A percentile compares a stretch with the other conserved stretches of the same genome.
These are phyloP conservation scores for Origma solitaria DNA, from an alignment of 2,113 vertebrate genomes.

Conservation along the genomic window DNA sequence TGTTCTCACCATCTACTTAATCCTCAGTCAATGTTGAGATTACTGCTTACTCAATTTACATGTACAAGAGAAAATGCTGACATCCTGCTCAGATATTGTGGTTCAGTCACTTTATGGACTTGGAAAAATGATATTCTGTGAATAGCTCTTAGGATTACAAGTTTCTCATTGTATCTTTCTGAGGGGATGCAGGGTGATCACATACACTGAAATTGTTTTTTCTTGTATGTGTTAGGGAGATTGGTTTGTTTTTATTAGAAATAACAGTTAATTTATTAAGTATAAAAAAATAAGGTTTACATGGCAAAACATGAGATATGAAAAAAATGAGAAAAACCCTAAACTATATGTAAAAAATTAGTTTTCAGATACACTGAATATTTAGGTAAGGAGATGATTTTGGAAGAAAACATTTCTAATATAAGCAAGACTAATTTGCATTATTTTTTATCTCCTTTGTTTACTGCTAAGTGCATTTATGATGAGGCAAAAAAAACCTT, in stretches of 20 bases:
- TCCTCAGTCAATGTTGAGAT: slow-evolving; percentile 71
- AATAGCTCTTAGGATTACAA: slow-evolving; percentile 3
- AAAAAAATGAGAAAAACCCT: not conserved
- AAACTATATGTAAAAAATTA: not conserved
- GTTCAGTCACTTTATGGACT: slow-evolving; percentile 19
- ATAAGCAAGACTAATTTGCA: not conserved
- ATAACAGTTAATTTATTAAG: not conserved
- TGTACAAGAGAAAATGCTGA: not conserved
- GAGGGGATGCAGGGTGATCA: not conserved
- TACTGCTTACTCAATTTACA: slow-evolving; percentile 47
- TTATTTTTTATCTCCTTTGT: not conserved
- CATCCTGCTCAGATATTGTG: not conserved
- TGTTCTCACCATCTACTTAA: slow-evolving; percentile 75
- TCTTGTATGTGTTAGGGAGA: not conserved
- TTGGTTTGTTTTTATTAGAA: not conserved
- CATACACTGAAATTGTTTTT: fast-evolving
- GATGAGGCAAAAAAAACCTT: not conserved
- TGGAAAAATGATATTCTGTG: not conserved
- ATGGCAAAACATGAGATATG: not conserved
- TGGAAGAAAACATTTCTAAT: not conserved
- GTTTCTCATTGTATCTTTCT: not conserved
- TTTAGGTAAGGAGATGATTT: not conserved
- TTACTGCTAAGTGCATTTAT: not conserved
- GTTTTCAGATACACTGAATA: not conserved
- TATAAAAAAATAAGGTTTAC: not conserved